Conservation (phyloP, 1,140 invertebrate genomes). For the Zophobas morio region DNA sequence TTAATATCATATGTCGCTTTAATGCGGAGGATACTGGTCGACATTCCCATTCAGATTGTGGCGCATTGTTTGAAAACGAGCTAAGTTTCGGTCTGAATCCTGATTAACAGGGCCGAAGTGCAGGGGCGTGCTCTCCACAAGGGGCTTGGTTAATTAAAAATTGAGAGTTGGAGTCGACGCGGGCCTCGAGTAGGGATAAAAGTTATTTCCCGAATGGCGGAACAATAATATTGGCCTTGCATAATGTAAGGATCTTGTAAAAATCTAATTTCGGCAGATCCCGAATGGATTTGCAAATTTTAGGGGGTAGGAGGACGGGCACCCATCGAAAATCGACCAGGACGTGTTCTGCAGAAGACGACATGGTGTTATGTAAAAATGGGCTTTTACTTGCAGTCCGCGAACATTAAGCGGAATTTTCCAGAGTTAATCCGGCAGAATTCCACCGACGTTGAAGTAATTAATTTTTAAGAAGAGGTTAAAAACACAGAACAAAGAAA, state of each 20-base stretch:
- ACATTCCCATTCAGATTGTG: slow-evolving; percentile 23
- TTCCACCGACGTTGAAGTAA: too few species aligned
- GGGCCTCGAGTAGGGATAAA: background rate
- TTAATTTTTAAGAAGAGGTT: too few species aligned
- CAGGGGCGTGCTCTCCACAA: background rate
- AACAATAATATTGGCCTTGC: slow-evolving; percentile 27
- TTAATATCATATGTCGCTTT: slow-evolving; percentile 18
- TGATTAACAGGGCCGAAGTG: slow-evolving; percentile 8
- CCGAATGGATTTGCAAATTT: background rate
- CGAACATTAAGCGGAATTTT: too few species aligned
- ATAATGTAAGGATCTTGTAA: slow-evolving; percentile 10
- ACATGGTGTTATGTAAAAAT: too few species aligned
- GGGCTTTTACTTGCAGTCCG: too few species aligned
- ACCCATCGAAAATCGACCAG: too few species aligned
- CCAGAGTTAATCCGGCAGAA: too few species aligned
- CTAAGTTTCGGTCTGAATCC: slow-evolving; percentile 11
- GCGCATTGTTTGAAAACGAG: slow-evolving; percentile 32
- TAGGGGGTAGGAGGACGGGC: background rate
- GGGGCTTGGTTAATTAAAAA: slow-evolving; percentile 21
- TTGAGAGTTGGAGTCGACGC: slow-evolving; percentile 3
- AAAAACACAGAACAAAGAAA: too few species aligned
- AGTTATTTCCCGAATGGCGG: slow-evolving; percentile 22
- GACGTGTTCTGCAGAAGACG: too few species aligned
- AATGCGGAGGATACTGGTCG: background rate
- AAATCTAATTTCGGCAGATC: slow-evolving; percentile 15